Evolutionary conservation across 2,888 invertebrate genomes (phyloP).

Genomic region (Apotomis betuletana): DNA sequence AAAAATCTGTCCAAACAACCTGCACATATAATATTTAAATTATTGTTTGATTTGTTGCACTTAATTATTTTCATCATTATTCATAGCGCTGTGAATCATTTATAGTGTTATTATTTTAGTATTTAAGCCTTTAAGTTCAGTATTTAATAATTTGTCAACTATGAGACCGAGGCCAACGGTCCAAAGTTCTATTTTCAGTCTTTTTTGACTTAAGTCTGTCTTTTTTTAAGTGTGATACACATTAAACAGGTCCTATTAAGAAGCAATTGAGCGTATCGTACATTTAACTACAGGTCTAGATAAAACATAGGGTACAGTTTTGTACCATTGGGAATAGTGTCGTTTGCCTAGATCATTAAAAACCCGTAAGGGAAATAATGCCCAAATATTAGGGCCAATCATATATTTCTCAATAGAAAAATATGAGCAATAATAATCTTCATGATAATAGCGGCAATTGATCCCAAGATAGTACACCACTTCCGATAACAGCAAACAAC

Average conservation of each 20-base stretch:
- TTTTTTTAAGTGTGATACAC: no score
- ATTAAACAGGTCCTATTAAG: no score
- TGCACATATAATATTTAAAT: neutral
- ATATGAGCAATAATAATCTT: neutral
- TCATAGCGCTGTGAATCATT: constrained; percentile 1
- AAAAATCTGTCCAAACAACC: constrained; percentile 10
- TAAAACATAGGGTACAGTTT: no score
- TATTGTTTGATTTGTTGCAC: constrained; percentile 4
- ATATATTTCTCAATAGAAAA: neutral
- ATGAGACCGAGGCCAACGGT: neutral
- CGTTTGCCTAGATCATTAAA: no score
- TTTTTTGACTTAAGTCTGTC: no score
- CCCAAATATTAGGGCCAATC: neutral
- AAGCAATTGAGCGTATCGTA: no score
- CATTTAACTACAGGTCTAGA: no score
- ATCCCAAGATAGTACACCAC: neutral
- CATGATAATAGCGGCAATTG: neutral
- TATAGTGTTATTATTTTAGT: neutral
- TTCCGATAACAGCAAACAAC: neutral
- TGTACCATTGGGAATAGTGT: no score
- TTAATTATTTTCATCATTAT: constrained; percentile 4
- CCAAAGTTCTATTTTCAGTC: neutral
- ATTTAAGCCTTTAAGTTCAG: neutral
- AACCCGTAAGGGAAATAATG: neutral
- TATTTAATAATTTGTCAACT: neutral